Conservation (phyloP, 1,140 invertebrate species). For the Chlorops oryzae region DNA sequence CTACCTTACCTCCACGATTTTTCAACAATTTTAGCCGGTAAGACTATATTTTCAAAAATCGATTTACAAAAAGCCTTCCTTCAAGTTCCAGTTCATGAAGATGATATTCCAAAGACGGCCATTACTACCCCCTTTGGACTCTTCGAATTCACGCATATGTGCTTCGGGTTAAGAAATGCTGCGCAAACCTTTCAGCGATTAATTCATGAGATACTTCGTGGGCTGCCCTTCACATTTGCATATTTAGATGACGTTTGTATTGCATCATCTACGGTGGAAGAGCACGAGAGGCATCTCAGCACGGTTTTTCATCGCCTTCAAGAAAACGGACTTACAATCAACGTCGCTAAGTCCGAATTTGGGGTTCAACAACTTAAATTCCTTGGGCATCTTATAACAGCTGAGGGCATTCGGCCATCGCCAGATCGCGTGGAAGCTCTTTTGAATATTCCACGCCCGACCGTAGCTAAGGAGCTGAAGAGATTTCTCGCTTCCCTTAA, state of each 20-base stretch:
- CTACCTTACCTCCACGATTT: conserved; percentile 18
- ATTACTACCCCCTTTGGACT: conserved; percentile 12
- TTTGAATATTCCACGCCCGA: conserved; percentile 16
- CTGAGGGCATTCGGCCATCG: conserved; percentile 25
- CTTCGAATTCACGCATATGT: conserved; percentile 8
- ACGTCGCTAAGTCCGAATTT: conserved; percentile 32
- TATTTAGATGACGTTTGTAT: no score
- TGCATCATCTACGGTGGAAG: conserved; percentile 10
- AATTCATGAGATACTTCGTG: conserved; percentile 2
- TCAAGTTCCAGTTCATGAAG: background rate
- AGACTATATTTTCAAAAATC: no score
- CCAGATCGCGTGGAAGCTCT: conserved; percentile 26
- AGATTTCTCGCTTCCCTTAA: conserved; percentile 42
- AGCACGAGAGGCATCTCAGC: conserved; percentile 28
- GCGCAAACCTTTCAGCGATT: conserved; percentile 10
- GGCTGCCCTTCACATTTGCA: conserved; percentile 1
- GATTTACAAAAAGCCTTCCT: background rate
- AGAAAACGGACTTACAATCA: conserved; percentile 26
- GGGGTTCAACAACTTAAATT: conserved; percentile 24
- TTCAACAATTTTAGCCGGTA: background rate
- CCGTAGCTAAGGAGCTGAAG: conserved; percentile 24
- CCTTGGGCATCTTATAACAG: conserved; percentile 31
- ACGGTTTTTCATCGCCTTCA: conserved; percentile 26
- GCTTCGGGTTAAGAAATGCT: conserved; percentile 15
- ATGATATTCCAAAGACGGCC: conserved; percentile 5